Conservation (phyloP, 2,797 vertebrate genomes). For the Coregonus sp. region DNA sequence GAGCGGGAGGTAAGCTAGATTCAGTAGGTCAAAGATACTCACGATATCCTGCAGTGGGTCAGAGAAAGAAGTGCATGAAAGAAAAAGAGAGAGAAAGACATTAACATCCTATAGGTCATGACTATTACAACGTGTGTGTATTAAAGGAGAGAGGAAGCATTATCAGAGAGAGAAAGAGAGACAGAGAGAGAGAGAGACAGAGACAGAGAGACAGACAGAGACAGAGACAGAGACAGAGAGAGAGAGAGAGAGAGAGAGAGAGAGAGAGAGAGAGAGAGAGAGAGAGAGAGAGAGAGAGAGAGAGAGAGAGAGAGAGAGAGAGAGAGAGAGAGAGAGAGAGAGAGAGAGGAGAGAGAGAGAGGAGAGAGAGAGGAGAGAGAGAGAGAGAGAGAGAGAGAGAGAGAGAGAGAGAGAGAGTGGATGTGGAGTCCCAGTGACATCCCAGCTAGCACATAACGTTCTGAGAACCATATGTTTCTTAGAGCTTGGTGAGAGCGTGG, state of each 20-base stretch:
- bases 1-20: slow-evolving; percentile 29
- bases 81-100: slow-evolving; percentile 15
- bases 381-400: too few relatives aligned
- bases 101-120: slow-evolving; percentile 7
- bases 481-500: too few relatives aligned
- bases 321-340: too few relatives aligned
- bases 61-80: slow-evolving; percentile 47
- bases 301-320: accelerated
- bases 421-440: too few relatives aligned
- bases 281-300: neutral
- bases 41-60: slow-evolving; percentile 90
- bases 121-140: neutral
- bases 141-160: neutral
- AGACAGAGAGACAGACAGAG: slow-evolving; percentile 14
- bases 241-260: neutral
- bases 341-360: too few relatives aligned
- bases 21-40: slow-evolving; percentile 78
- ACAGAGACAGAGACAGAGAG: neutral
- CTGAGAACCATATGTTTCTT: too few relatives aligned
- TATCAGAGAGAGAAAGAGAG: neutral
- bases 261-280: too few relatives aligned
- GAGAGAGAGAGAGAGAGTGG: too few relatives aligned
- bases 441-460: too few relatives aligned
- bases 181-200: neutral
- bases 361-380: too few relatives aligned